A percentile compares a stretch with the other conserved stretches of the same genome.
phyloP scores from a whole-genome alignment of 2,888 invertebrate genomes.

The Colletes collaris region DNA sequence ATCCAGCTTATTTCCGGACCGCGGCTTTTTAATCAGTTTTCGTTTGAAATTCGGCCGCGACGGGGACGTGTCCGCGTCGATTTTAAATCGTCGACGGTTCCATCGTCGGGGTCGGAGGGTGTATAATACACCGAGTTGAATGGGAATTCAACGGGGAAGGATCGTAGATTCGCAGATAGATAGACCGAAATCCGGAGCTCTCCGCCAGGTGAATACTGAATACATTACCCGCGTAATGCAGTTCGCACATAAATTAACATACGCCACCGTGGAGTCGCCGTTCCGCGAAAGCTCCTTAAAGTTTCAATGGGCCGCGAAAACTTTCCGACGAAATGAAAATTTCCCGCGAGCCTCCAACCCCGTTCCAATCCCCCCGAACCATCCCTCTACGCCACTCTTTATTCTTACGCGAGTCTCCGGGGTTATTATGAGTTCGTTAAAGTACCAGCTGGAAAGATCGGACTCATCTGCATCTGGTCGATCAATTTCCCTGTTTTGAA shows the following conservation, averaged over 20 bases:
- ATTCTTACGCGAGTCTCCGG: constrained; percentile 35
- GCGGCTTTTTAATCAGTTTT: no score
- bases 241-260: constrained; percentile 73
- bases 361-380: neutral
- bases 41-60: no score
- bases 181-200: constrained; percentile 46
- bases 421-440: constrained; percentile 51
- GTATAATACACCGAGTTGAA: constrained; percentile 6
- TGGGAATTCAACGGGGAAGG: constrained; percentile 1
- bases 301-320: constrained; percentile 71
- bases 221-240: constrained; percentile 68
- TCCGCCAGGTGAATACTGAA: constrained; percentile 63
- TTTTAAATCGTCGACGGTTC: neutral
- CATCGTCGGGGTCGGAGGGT: neutral
- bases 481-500: constrained; percentile 19
- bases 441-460: constrained; percentile 26
- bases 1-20: no score
- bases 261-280: constrained; percentile 62
- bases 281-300: constrained; percentile 65
- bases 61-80: no score
- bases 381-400: neutral
- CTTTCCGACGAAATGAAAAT: constrained; percentile 69
- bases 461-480: constrained; percentile 24
- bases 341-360: constrained; percentile 49
- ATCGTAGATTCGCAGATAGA: constrained; percentile 34